Conservation (phyloP, 2,113 vertebrate species). For the Bos taurus region DNA sequence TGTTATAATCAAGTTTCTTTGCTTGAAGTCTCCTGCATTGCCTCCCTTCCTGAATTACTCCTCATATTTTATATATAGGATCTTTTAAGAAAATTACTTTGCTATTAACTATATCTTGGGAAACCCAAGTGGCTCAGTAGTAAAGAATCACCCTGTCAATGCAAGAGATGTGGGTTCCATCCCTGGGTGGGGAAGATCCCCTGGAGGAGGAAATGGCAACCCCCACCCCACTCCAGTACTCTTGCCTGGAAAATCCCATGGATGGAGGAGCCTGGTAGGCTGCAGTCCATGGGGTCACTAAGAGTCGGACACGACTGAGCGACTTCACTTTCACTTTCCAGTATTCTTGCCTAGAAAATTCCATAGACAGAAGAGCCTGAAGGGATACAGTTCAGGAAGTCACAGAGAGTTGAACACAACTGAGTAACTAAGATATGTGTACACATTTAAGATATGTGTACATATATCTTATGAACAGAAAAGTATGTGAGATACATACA, state of each 20-base stretch:
- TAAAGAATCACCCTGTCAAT: background rate
- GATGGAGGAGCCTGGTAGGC: no score
- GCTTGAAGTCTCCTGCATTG: background rate
- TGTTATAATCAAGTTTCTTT: background rate
- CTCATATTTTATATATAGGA: background rate
- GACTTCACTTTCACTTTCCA: no score
- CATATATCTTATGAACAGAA: background rate
- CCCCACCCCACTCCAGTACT: background rate
- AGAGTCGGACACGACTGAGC: no score
- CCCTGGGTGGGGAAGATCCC: background rate
- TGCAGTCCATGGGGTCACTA: no score
- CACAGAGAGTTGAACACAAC: no score
- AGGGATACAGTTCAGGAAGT: no score
- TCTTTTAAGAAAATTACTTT: background rate
- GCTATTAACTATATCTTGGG: background rate
- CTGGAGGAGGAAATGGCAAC: background rate
- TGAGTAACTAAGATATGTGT: no score
- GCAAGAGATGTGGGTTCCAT: background rate
- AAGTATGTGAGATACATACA: background rate
- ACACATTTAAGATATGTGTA: background rate
- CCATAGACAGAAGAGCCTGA: no score
- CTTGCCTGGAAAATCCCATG: no score
- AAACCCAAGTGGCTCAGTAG: background rate
- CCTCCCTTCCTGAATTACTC: background rate
- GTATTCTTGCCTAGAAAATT: no score